These are phyloP conservation scores for Momotus momota DNA, from an alignment of 2,797 vertebrate species.

Conservation along the genomic window DNA sequence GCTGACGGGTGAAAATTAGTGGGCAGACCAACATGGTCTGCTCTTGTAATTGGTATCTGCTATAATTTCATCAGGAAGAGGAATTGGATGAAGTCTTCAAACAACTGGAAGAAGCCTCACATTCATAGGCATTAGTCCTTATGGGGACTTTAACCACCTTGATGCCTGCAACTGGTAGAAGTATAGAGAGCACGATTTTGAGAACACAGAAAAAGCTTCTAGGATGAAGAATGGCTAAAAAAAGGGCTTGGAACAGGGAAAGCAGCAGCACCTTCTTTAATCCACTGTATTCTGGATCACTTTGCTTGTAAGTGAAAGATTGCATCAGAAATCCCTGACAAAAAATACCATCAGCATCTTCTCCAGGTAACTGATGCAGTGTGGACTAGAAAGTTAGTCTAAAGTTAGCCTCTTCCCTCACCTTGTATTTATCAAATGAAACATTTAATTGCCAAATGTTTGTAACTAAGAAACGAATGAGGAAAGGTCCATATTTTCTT, in stretches of 20 bases:
- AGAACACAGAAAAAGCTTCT: not conserved
- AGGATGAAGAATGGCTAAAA: not conserved
- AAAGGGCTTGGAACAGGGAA: not conserved
- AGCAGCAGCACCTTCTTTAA: not conserved
- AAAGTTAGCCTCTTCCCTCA: not conserved
- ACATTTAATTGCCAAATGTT: not conserved
- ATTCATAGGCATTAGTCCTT: not conserved
- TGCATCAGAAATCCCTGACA: not conserved
- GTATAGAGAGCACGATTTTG: not conserved
- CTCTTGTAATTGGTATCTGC: not conserved
- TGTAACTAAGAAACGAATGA: not conserved
- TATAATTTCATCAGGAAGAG: not conserved
- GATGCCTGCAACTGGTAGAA: not conserved
- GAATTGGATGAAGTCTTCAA: not conserved
- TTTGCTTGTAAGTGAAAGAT: not conserved
- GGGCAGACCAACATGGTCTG: not conserved
- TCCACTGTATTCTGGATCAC: not conserved
- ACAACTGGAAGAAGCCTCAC: not conserved
- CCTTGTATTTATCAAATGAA: not conserved
- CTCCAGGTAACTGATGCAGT: not conserved
- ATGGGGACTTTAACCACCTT: not conserved
- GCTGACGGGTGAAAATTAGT: not conserved
- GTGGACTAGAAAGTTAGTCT: not conserved
- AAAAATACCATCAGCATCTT: not conserved
- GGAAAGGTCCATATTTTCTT: not conserved